These are phyloP conservation scores for Atethmia centrago DNA, from an alignment of 2,888 invertebrate species.

Conservation along the genomic window DNA sequence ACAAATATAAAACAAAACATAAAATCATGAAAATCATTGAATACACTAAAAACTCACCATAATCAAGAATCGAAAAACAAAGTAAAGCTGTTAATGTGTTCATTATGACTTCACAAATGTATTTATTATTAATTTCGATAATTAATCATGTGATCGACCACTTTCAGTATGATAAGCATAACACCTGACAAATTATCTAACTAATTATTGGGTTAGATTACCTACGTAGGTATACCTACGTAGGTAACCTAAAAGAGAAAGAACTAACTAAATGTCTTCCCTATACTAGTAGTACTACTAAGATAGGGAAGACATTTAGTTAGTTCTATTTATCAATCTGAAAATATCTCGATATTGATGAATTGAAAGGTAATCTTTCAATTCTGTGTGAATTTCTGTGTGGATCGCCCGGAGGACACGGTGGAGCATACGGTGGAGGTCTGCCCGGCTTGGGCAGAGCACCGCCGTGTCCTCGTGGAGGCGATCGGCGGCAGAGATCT, in stretches of 20 bases:
- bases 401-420: no score
- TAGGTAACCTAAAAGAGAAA: no score
- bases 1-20: no score
- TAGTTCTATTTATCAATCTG: background rate
- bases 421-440: no score
- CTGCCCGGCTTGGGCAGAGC: no score
- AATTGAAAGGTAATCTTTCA: background rate
- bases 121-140: conserved; percentile 19
- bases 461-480: no score
- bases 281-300: no score
- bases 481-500: no score
- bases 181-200: conserved; percentile 25
- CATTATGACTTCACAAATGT: conserved; percentile 64
- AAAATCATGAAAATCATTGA: background rate
- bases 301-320: background rate
- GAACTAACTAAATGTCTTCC: no score
- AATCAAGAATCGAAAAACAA: conserved; percentile 57
- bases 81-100: conserved; percentile 63
- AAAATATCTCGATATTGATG: background rate
- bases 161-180: conserved; percentile 38
- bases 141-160: conserved; percentile 7
- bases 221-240: no score
- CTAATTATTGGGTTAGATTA: conserved; percentile 1
- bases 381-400: no score
- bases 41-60: conserved; percentile 60